Evolutionary conservation across 2,113 vertebrate species (phyloP).

Genomic region (Sebastes schlegelii): DNA sequence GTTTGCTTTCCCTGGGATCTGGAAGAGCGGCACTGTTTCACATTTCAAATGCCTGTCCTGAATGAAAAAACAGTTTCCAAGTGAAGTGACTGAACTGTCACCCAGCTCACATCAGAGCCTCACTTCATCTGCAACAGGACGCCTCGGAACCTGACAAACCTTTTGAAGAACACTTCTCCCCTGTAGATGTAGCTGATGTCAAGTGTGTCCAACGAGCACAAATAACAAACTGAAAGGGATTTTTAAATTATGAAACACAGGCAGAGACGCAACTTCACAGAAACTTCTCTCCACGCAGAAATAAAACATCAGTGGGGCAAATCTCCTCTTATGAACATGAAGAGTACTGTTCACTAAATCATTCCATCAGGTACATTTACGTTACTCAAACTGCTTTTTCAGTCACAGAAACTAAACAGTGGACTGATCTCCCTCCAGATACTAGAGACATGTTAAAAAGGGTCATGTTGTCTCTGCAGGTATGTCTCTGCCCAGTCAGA

Average conservation of each 20-base stretch:
- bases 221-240: background rate
- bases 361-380: too few species aligned
- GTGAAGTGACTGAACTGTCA: background rate
- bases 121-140: too few species aligned
- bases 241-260: background rate
- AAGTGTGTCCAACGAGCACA: background rate
- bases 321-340: background rate
- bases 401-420: too few species aligned
- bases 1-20: constrained; percentile 4
- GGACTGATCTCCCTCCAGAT: too few species aligned
- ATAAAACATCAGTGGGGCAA: background rate
- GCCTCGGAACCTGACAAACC: constrained; percentile 22
- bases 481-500: too few species aligned
- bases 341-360: background rate
- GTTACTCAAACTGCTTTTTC: too few species aligned
- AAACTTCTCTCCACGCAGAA: background rate
- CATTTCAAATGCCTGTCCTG: constrained; percentile 28
- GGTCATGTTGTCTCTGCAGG: too few species aligned
- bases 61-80: constrained; percentile 17
- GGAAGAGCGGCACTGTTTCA: background rate
- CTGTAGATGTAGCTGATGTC: constrained; percentile 7
- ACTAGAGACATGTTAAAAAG: too few species aligned
- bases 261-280: background rate
- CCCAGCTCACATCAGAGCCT: constrained; percentile 12
- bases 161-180: constrained; percentile 14